Evolutionary conservation across 1,140 invertebrate genomes (phyloP).

Genomic region (Chionoecetes opilio): DNA sequence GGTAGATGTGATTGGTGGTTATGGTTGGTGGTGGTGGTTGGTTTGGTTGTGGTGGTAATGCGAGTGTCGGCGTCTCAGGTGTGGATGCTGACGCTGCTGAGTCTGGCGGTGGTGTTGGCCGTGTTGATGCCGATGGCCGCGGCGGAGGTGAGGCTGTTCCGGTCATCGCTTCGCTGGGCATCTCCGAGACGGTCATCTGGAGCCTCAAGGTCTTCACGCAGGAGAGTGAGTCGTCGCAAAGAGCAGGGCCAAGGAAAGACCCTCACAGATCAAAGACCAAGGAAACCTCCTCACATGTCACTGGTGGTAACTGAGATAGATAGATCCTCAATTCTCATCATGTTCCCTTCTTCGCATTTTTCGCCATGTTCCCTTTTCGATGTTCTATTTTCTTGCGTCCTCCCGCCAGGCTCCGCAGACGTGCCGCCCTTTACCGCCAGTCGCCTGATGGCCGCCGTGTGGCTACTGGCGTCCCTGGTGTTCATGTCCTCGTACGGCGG

Average conservation of each 20-base stretch:
- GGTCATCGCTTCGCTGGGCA: not conserved
- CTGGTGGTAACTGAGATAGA: too few relatives aligned
- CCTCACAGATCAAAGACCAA: too few relatives aligned
- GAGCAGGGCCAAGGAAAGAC: too few relatives aligned
- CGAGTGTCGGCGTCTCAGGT: not conserved
- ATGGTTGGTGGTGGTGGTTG: too few relatives aligned
- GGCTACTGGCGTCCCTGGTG: slow-evolving; percentile 38
- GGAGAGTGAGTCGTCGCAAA: not conserved
- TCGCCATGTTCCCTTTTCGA: too few relatives aligned
- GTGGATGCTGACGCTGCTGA: slow-evolving; percentile 40
- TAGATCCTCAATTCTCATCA: not conserved
- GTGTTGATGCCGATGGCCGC: not conserved
- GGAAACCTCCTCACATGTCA: not conserved
- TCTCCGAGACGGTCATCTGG: not conserved
- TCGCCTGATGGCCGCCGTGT: not conserved
- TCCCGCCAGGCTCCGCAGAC: not conserved
- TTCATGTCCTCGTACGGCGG: slow-evolving; percentile 45
- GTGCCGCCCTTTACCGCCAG: not conserved
- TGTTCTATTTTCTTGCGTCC: not conserved
- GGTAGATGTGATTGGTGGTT: not conserved
- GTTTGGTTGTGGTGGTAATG: not conserved
- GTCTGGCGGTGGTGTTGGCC: not conserved
- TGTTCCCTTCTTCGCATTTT: not conserved
- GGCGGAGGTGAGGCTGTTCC: not conserved
- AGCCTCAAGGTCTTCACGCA: slow-evolving; percentile 35